Percentiles rank a stretch among this genome's conserved stretches.
Conservation (phyloP, 2,113 vertebrate species). For the Epinephelus fuscoguttatus region DNA sequence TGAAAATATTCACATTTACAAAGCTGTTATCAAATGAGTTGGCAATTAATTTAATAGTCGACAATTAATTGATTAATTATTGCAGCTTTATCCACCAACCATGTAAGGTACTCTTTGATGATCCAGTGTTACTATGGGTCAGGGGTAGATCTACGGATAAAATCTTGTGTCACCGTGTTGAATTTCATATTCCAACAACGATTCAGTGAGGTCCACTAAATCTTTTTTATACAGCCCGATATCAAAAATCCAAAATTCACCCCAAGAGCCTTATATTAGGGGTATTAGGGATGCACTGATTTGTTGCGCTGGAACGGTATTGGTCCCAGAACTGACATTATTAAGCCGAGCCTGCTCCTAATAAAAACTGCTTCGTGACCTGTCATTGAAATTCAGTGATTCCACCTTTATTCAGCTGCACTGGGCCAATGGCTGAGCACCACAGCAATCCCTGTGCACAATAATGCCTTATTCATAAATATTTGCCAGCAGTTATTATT, state of each 20-base stretch:
- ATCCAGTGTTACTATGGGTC: neutral
- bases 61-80: no score
- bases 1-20: no score
- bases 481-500: conserved; percentile 32
- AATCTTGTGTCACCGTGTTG: neutral
- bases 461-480: conserved; percentile 35
- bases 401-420: neutral
- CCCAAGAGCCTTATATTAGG: neutral
- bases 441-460: conserved; percentile 6
- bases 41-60: no score
- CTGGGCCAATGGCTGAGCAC: neutral
- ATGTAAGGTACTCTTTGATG: neutral
- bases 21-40: no score
- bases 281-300: neutral
- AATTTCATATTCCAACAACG: neutral
- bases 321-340: neutral
- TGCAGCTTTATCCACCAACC: no score
- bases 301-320: neutral
- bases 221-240: neutral
- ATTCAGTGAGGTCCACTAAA: neutral
- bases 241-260: neutral
- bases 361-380: neutral
- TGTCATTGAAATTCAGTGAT: conserved; percentile 14
- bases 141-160: neutral
- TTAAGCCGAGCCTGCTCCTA: neutral